Evolutionary conservation across 2,113 vertebrate species (phyloP).

Genomic region (Odobenus rosmarus): DNA sequence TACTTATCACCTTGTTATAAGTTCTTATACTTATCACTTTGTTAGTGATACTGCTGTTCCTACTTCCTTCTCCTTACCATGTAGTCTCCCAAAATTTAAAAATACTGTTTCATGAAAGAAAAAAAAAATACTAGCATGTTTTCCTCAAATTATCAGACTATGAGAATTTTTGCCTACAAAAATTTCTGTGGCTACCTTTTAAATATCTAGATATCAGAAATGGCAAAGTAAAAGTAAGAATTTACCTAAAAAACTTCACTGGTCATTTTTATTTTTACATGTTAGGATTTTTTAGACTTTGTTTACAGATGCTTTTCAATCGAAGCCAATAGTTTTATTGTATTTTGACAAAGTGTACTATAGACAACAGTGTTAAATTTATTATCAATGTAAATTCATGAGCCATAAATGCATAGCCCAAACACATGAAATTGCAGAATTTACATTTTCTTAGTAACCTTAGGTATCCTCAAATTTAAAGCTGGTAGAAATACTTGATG

Average conservation of each 20-base stretch:
- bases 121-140: neutral
- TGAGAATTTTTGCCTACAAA: slow-evolving; percentile 18
- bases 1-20: neutral
- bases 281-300: neutral
- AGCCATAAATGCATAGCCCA: slow-evolving; percentile 26
- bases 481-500: slow-evolving; percentile 72
- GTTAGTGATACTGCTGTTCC: neutral
- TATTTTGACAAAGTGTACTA: slow-evolving; percentile 42
- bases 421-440: slow-evolving; percentile 55
- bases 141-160: slow-evolving; percentile 9
- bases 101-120: neutral
- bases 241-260: slow-evolving; percentile 30
- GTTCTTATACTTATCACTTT: slow-evolving; percentile 23
- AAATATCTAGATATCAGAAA: slow-evolving; percentile 38
- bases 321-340: slow-evolving; percentile 41
- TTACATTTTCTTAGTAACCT: slow-evolving; percentile 79
- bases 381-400: slow-evolving; percentile 68
- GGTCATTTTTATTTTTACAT: slow-evolving; percentile 47
- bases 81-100: slow-evolving; percentile 11
- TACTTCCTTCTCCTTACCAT: neutral
- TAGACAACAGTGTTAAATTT: slow-evolving; percentile 68
- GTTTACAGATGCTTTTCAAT: neutral
- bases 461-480: slow-evolving; percentile 77
- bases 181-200: neutral
- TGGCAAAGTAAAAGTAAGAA: slow-evolving; percentile 15